Percentiles rank a stretch among this genome's conserved stretches.
Evolutionary conservation across 2,797 vertebrate species (phyloP).

Genomic region (Siniperca obscura): DNA sequence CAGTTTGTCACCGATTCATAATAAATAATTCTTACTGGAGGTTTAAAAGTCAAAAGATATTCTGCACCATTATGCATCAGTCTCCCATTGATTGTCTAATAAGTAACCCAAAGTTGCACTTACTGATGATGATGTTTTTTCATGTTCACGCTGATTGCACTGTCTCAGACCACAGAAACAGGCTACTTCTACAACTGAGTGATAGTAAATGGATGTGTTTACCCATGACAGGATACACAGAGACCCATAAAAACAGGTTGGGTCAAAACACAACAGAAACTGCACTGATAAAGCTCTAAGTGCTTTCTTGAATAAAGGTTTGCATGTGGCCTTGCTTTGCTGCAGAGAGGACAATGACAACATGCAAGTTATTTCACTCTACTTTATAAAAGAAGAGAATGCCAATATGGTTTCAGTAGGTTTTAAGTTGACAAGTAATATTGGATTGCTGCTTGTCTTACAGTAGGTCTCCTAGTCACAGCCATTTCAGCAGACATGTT

Average conservation of each 20-base stretch:
- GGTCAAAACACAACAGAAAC: constrained; percentile 25
- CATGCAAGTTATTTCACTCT: constrained; percentile 39
- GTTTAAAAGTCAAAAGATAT: constrained; percentile 19
- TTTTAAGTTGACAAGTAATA: constrained; percentile 74
- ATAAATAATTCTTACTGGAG: background rate
- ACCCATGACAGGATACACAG: background rate
- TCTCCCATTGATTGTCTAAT: constrained; percentile 11
- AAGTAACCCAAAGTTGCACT: constrained; percentile 21
- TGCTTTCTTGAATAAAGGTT: constrained; percentile 20
- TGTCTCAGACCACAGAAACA: constrained; percentile 15
- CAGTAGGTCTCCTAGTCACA: constrained; percentile 81
- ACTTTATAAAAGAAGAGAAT: constrained; percentile 46
- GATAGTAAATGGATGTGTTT: constrained; percentile 27
- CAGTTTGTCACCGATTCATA: constrained; percentile 8
- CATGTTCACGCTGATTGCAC: constrained; percentile 19
- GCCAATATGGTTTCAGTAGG: constrained; percentile 55
- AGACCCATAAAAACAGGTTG: constrained; percentile 5
- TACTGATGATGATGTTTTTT: constrained; percentile 14
- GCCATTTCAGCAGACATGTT: constrained; percentile 83
- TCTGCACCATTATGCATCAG: constrained; percentile 1
- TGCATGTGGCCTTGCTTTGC: constrained; percentile 16
- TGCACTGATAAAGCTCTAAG: background rate
- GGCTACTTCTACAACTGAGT: background rate
- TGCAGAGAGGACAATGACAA: constrained; percentile 8
- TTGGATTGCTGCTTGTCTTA: constrained; percentile 77